Conservation (phyloP, 2,797 vertebrate species). For the Sorex maritimensis region DNA sequence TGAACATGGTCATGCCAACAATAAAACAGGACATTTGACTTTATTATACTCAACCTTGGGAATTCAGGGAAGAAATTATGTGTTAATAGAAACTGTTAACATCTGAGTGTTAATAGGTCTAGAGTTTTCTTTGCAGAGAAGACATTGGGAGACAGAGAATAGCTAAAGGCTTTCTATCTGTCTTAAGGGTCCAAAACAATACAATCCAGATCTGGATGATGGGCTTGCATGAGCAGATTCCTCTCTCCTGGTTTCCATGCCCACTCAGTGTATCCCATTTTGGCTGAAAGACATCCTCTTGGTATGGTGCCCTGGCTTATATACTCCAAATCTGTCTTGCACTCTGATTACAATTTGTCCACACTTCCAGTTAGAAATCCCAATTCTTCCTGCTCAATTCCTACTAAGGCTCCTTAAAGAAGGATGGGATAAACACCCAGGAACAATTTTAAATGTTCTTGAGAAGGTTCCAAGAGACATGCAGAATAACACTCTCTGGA, state of each 20-base stretch:
- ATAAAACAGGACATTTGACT: neutral
- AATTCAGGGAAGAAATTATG: neutral
- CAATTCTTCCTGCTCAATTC: neutral
- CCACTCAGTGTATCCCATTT: neutral
- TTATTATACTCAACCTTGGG: neutral
- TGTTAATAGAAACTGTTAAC: neutral
- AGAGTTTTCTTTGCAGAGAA: neutral
- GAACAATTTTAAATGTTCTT: neutral
- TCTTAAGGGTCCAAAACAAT: neutral
- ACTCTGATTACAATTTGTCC: neutral
- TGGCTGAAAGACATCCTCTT: neutral
- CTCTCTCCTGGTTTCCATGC: neutral
- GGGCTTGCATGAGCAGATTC: neutral
- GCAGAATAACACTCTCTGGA: neutral
- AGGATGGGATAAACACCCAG: neutral
- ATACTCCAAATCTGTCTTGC: neutral
- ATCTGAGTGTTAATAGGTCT: neutral
- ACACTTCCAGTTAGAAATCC: neutral
- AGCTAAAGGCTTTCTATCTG: neutral
- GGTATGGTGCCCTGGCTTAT: accelerated
- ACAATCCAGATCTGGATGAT: neutral
- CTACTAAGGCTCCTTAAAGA: neutral
- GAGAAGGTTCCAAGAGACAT: neutral
- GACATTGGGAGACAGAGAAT: neutral
- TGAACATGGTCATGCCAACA: neutral